Base-by-base conservation (phyloP, 2,888 invertebrate genomes). In the Drosophila nigricruria region DNA sequence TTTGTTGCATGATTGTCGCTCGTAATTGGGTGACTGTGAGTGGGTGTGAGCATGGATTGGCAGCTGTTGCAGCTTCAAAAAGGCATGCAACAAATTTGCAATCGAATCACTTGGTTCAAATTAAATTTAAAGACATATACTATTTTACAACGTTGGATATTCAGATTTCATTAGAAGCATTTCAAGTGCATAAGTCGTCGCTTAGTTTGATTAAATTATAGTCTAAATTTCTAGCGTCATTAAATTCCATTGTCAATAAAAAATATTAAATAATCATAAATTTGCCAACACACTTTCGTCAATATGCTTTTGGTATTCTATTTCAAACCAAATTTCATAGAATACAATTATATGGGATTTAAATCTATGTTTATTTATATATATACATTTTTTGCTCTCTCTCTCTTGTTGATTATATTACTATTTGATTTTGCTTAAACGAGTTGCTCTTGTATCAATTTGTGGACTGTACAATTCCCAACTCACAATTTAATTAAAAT, bases 271-370 rank as follows among this genome's bases (percentile, higher is more conserved):
- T 62, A 9, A 40, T 64, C 12, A 40, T 27, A 42, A 56, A 78
- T 62, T 59, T 78, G 60, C 61, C 64, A 69, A 65, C 36, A 4
- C 47, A 3, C 54, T 40, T 70, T 30, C 12, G 45, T 42, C 56
- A 59, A 64, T 57, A 73, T 38, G 18, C 42, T 20, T 64, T 61
- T 59, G 27, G 16, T 25, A 54, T 32, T 53, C 50, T 38, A 30
- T 53, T 12, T 43, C 30, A 38, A 54, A 36, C 20, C 34, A 59
- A 59, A 67, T 59, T 62, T 42, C 53, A 40, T 12, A 27, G 50
- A 66, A 58, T 62, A 50, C 82, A 87, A 84, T 87, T 87, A 87
- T 62, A 54, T 63, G 75, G 76, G 75, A 78, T 75, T 87, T 66
- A 66, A 72, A 73, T 75, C 54, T 56, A 23, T 58, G 9, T 27